These are phyloP conservation scores for Drosophila rubida DNA, from an alignment of 2,888 invertebrate genomes.

Conservation along the genomic window DNA sequence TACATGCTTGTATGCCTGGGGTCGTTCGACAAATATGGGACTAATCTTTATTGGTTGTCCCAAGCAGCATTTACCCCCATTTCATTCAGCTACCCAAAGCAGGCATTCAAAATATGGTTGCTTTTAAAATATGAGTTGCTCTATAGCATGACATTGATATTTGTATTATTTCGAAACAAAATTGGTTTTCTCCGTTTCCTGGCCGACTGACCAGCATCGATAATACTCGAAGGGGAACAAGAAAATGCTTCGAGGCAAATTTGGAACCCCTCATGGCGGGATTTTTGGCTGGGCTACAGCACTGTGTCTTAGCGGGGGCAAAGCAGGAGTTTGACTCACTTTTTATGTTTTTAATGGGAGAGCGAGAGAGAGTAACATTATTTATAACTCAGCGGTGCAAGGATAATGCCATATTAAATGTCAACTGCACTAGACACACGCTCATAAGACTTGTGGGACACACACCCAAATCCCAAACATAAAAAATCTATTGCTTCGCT, in stretches of 20 bases:
- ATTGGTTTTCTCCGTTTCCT: slow-evolving; percentile 27
- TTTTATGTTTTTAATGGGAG: slow-evolving; percentile 71
- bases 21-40: slow-evolving; percentile 5
- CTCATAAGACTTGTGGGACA: slow-evolving; percentile 70
- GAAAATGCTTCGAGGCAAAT: slow-evolving; percentile 19
- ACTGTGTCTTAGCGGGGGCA: slow-evolving; percentile 3
- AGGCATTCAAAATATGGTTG: slow-evolving; percentile 63
- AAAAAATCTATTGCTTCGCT: slow-evolving; percentile 73
- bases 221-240: slow-evolving; percentile 18
- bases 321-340: slow-evolving; percentile 26
- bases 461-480: slow-evolving; percentile 76
- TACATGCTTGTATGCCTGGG: neutral
- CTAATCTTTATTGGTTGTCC: slow-evolving; percentile 50
- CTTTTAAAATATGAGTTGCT: slow-evolving; percentile 49
- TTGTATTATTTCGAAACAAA: slow-evolving; percentile 40
- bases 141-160: slow-evolving; percentile 33
- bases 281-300: slow-evolving; percentile 41
- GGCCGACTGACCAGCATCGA: slow-evolving; percentile 37
- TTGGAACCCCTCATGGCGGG: slow-evolving; percentile 31
- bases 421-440: slow-evolving; percentile 72
- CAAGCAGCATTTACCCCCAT: slow-evolving; percentile 29
- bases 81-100: slow-evolving; percentile 32
- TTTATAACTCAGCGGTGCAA: slow-evolving; percentile 77
- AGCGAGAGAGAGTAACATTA: slow-evolving; percentile 63
- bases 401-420: slow-evolving; percentile 79